These are phyloP conservation scores for Illadopsis cleaveri DNA, from an alignment of 2,113 vertebrate genomes.

Conservation along the genomic window DNA sequence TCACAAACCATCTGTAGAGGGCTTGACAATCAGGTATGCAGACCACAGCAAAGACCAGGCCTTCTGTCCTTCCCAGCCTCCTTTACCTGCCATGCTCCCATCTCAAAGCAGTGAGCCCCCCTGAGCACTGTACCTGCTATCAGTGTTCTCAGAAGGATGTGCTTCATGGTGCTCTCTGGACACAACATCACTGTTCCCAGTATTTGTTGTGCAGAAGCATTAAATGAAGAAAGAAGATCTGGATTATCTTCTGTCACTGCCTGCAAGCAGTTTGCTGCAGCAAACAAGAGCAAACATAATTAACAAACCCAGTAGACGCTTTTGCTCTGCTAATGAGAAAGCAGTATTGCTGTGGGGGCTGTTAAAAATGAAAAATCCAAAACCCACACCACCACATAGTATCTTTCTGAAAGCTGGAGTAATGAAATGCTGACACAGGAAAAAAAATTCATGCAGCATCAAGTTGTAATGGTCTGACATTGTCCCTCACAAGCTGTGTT, in stretches of 20 bases:
- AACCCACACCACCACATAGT: too few species aligned
- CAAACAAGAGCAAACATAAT: neutral
- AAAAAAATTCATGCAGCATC: neutral
- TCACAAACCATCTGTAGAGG: neutral
- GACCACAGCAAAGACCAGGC: neutral
- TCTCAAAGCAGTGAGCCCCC: neutral
- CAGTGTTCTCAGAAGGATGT: constrained; percentile 84
- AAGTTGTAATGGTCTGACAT: neutral
- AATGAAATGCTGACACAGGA: neutral
- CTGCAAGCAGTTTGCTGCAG: constrained; percentile 91
- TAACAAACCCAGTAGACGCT: neutral
- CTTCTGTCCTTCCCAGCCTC: neutral
- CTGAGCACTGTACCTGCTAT: constrained; percentile 78
- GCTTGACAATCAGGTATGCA: neutral
- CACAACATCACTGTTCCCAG: constrained; percentile 83
- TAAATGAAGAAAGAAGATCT: constrained; percentile 84
- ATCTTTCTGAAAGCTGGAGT: neutral
- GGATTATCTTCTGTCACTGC: constrained; percentile 94
- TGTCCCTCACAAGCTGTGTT: neutral
- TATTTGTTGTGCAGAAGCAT: constrained; percentile 68
- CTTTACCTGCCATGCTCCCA: neutral
- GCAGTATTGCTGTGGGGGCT: too few species aligned
- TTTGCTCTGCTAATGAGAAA: neutral
- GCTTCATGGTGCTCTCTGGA: constrained; percentile 78
- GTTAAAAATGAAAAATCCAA: too few species aligned